A percentile compares a stretch with the other conserved stretches of the same genome.
Conservation (phyloP, 2,113 vertebrate species). For the Pteronura brasiliensis region DNA sequence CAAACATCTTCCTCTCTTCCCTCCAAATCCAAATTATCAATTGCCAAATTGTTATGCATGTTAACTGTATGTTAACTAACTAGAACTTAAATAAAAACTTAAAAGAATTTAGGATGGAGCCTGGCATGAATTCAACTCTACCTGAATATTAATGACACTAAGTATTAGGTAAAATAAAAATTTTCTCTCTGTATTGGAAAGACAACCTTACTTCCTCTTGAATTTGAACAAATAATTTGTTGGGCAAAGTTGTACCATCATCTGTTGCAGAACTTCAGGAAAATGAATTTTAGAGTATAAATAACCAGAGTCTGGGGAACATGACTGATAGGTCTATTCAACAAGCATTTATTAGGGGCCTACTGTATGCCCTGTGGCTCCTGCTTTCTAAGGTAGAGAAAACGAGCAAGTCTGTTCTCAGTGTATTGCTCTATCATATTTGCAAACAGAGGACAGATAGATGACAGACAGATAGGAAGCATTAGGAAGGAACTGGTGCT, state of each 20-base stretch:
- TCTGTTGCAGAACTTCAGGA: background rate
- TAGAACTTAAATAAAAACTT: background rate
- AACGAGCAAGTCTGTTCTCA: background rate
- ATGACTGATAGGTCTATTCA: background rate
- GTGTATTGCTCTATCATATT: background rate
- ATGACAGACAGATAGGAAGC: background rate
- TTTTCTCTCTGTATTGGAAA: slow-evolving; percentile 17
- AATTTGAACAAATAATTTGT: slow-evolving; percentile 19
- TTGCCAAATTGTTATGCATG: background rate
- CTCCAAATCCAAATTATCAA: background rate
- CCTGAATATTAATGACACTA: background rate
- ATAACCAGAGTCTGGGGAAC: background rate
- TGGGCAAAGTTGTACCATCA: background rate
- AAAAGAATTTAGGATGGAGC: background rate
- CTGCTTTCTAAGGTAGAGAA: background rate
- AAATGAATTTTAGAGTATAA: background rate
- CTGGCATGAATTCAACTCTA: background rate
- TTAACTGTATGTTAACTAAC: background rate
- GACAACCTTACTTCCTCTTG: background rate
- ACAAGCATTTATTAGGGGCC: background rate
- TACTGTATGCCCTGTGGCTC: background rate
- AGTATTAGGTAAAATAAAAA: background rate
- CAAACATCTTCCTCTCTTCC: background rate
- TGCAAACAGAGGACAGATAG: background rate
- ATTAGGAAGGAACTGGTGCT: background rate